Conservation (phyloP, 30 jellyfish, hydroid and myxozoan genomes). For the Aurelia aurita region DNA sequence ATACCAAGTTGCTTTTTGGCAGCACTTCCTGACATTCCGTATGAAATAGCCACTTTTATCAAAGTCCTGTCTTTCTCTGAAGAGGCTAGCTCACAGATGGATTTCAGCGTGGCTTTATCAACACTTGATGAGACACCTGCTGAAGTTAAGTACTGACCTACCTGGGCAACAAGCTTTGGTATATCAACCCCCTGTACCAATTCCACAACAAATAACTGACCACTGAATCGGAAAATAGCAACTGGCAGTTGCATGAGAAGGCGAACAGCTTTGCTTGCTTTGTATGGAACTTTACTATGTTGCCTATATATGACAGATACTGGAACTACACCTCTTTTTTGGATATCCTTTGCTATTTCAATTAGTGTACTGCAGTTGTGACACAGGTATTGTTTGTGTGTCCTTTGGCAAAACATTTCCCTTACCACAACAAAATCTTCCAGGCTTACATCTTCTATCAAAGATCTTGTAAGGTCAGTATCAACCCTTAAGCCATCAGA, state of each 20-base stretch:
- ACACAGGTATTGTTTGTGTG: conserved; percentile 11
- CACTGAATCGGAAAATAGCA: conserved; percentile 16
- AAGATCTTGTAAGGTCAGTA: conserved; percentile 1
- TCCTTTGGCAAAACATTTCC: conserved; percentile 11
- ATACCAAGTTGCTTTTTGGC: conserved; percentile 14
- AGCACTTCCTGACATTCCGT: conserved; percentile 15
- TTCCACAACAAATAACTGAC: conserved; percentile 10
- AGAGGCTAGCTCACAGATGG: conserved; percentile 14
- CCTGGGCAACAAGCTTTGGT: conserved; percentile 9
- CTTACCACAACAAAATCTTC: conserved; percentile 20
- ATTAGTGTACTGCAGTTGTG: not conserved
- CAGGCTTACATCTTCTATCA: conserved; percentile 14
- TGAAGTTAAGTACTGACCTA: not conserved
- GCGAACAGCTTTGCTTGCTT: conserved; percentile 27
- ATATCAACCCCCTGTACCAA: conserved; percentile 19
- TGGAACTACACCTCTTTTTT: conserved; percentile 8
- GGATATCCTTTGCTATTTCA: conserved; percentile 2
- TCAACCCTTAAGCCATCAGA: conserved; percentile 8
- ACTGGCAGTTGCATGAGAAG: conserved; percentile 28
- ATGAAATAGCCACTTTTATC: conserved; percentile 31
- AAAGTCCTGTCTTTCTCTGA: conserved; percentile 24
- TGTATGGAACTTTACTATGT: conserved; percentile 6
- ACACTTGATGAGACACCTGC: not conserved
- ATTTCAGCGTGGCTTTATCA: not conserved
- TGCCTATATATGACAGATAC: conserved; percentile 15